Conservation (phyloP, 2,888 invertebrate species). For the Nineta flava region DNA sequence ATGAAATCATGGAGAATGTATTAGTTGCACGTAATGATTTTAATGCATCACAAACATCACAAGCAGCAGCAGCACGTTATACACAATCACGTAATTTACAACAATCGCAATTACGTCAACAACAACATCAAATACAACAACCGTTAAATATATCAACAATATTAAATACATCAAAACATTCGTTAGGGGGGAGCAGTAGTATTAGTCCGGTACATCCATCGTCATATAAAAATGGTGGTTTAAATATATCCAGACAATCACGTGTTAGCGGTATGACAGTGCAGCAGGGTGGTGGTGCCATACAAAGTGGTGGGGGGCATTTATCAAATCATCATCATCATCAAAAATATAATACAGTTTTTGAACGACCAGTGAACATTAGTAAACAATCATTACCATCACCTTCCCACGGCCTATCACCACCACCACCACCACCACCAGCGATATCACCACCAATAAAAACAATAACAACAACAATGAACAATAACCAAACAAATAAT, state of each 20-base stretch:
- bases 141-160: slow-evolving; percentile 47
- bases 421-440: too few relatives aligned
- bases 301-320: too few relatives aligned
- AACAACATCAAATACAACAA: slow-evolving; percentile 25
- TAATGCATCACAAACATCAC: background rate
- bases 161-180: slow-evolving; percentile 48
- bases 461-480: too few relatives aligned
- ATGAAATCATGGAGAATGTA: too few relatives aligned
- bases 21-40: background rate
- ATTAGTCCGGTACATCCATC: slow-evolving; percentile 33
- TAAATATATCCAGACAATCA: slow-evolving; percentile 37
- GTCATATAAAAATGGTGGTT: slow-evolving; percentile 33
- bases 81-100: too few relatives aligned
- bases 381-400: too few relatives aligned
- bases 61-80: too few relatives aligned
- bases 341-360: too few relatives aligned
- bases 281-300: slow-evolving; percentile 12
- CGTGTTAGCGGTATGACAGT: slow-evolving; percentile 7
- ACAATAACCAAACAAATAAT: too few relatives aligned
- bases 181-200: slow-evolving; percentile 38
- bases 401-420: slow-evolving; percentile 16
- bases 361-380: too few relatives aligned
- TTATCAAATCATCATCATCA: too few relatives aligned
- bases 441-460: too few relatives aligned
- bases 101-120: background rate